Evolutionary conservation across 30 jellyfish, hydroid and myxozoan species (phyloP).

Genomic region (Aurelia aurita complex sp. Pacific): DNA sequence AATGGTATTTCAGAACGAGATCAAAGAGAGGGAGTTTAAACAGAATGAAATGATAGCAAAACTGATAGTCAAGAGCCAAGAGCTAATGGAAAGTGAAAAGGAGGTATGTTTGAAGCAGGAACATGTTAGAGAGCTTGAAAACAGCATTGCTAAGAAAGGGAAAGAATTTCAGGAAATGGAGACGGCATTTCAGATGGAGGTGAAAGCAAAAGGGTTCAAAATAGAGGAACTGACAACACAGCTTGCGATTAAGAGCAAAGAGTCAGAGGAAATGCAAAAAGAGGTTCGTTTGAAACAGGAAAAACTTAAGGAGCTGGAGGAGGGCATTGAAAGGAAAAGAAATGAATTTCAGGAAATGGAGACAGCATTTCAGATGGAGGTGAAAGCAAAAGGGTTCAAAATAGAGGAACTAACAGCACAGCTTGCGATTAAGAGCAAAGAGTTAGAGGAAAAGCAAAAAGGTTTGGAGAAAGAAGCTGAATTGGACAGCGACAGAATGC

Average conservation of each 20-base stretch:
- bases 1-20: slow-evolving; percentile 12
- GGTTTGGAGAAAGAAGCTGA: neutral
- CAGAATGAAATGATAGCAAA: no score
- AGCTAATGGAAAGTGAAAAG: neutral
- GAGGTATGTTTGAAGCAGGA: neutral
- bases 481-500: neutral
- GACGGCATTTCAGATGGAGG: no score
- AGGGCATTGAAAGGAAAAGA: no score
- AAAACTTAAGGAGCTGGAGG: no score
- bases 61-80: neutral
- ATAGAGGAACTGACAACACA: neutral
- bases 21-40: neutral
- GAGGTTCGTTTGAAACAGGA: no score
- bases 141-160: neutral
- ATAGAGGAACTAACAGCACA: neutral
- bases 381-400: neutral
- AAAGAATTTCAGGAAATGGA: neutral
- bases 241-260: neutral
- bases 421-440: neutral
- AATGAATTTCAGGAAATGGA: no score
- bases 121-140: no score
- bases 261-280: neutral
- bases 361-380: no score
- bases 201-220: neutral
- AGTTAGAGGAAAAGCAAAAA: neutral